Base-by-base conservation (phyloP, 2,888 invertebrate species). In the Hydrotaea diabolus region DNA sequence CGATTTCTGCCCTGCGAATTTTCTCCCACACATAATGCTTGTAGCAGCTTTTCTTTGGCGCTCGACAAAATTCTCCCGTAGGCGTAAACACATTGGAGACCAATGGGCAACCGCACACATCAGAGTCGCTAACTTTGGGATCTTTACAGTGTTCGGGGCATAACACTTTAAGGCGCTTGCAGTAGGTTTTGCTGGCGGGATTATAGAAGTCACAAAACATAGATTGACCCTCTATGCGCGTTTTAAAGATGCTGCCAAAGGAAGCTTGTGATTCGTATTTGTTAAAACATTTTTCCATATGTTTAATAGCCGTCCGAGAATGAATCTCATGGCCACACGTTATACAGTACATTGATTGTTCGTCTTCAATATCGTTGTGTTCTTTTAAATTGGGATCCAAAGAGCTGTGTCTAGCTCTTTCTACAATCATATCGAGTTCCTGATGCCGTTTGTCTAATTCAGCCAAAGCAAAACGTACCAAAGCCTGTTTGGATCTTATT, bases 181-280 rank as follows among this genome's bases (percentile, higher is more conserved):
- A 99, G 90, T 99, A 99, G 0, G 98, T 98, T 73, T 95, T 95
- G 89, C 96, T 97, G 4, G 94, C 93, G 0, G 96, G 95, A 93
- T 98, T 99, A 93, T 96, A 99, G 91, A 96, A 97, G 90, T 99
- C 99, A 91, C 99, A 99, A 92, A 99, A 99, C 96, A 99, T 98
- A 88, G 97, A 97, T 92, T 97, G 97, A 0, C 97, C 97, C 92
- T 98, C 98, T 88, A 99, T 98, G 78, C 97, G 94, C 0, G 98
- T 98, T 91, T 98, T 97, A 90, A 97, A 98, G 62, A 97, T 95
- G 26, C 98, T 98, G 13, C 98, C 98, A 92, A 98, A 99, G 0
- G 98, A 98, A 0, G 98, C 97, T 93, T 99, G 98, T 66, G 98
- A 97, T 92, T 99, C 99, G 92, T 98, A 98, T 94, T 99, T 99